Base-by-base conservation (phyloP, 2,797 vertebrate genomes). In the Hoplostethus mediterraneus region DNA sequence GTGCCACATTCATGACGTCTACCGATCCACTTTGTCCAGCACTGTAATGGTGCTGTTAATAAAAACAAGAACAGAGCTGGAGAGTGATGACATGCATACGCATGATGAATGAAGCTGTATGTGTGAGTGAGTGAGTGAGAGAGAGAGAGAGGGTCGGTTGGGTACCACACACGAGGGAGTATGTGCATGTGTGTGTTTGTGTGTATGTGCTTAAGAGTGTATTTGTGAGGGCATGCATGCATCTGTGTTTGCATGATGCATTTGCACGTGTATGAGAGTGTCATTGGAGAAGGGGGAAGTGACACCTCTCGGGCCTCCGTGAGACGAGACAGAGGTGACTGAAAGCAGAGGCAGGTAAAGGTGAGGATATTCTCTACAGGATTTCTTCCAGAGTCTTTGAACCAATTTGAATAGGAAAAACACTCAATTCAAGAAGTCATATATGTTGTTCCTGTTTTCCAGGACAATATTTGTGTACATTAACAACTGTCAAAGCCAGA, bases 221-320 rank as follows among this genome's bases (percentile, higher is more conserved):
- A 21, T 21, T 21, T 21, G 21, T 21, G 21, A 21, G 21, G 21
- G 21, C 1, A 21, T 21, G 21, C 21, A 21, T 21, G 21, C 21
- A 21, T 21, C 21, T 21, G 1, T 21, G 21, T 21, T 21, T 21
- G 21, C 21, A 21, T 21, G 21, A 21, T 21, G 21, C 21, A 21
- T 21, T 21, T 21, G 21, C 21, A 1, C 21, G 21, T 21, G 21
- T 21, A 21, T 21, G 21, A 21, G 21, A 21, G 21, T 1, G 21
- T 21, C 21, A 21, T 1, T 81, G 67, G 74, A 76, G 73, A 77
- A 30, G 42, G 13, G 63, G 45, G 63, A 54, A 59, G 67, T 75
- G 67, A 77, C 75, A 72, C 42, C 44, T 70, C 53, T 62, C 3
- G 0, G 47, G 57, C 61, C 48, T 42, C 53, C 14, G 21, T 48